Evolutionary conservation across 2,888 invertebrate genomes (phyloP).

Genomic region (Blera fallax): DNA sequence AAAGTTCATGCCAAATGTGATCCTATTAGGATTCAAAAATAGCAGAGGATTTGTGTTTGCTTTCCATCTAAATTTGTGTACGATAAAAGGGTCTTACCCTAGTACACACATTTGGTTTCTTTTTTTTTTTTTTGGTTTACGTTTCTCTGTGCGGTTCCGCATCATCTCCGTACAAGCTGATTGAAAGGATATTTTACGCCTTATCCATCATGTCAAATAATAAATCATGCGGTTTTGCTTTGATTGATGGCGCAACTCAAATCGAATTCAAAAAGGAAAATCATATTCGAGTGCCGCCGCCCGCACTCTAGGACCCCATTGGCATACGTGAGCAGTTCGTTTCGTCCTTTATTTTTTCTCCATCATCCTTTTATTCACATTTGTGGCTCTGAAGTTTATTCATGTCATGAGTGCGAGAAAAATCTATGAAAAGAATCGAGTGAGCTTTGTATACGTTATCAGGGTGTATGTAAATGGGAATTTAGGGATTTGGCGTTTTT

Average conservation of each 20-base stretch:
- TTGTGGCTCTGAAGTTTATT: slow-evolving; percentile 52
- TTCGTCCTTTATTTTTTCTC: not conserved
- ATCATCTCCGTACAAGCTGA: slow-evolving; percentile 66
- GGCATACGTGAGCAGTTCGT: slow-evolving; percentile 9
- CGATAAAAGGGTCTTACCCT: not conserved
- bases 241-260: slow-evolving; percentile 72
- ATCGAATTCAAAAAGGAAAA: slow-evolving; percentile 72
- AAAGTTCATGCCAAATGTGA: not conserved
- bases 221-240: slow-evolving; percentile 72
- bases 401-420: slow-evolving; percentile 51
- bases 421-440: slow-evolving; percentile 53
- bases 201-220: slow-evolving; percentile 73
- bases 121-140: not conserved
- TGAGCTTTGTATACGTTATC: slow-evolving; percentile 55
- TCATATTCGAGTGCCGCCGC: slow-evolving; percentile 49
- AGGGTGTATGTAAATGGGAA: slow-evolving; percentile 60
- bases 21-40: not conserved
- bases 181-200: slow-evolving; percentile 73
- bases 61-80: not conserved
- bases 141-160: slow-evolving; percentile 34
- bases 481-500: slow-evolving; percentile 41
- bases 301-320: slow-evolving; percentile 8
- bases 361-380: slow-evolving; percentile 1
- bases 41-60: not conserved
- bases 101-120: not conserved